These are phyloP conservation scores for Alectura lathami DNA, from an alignment of 2,113 vertebrate genomes.

Conservation along the genomic window DNA sequence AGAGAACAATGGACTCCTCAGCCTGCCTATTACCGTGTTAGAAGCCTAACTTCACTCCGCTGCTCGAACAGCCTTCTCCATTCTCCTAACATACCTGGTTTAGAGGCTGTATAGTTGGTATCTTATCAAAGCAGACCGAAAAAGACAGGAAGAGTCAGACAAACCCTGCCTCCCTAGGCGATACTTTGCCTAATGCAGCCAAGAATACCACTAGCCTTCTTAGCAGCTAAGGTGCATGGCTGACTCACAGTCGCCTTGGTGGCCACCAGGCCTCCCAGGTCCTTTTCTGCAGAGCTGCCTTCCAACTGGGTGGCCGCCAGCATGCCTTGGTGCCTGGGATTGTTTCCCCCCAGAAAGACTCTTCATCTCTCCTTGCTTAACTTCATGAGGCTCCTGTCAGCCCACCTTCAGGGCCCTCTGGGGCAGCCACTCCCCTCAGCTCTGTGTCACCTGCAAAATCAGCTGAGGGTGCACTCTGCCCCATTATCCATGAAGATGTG, in stretches of 20 bases:
- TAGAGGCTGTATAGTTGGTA: background rate
- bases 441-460: background rate
- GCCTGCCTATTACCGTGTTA: background rate
- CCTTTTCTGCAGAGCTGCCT: background rate
- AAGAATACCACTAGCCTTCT: background rate
- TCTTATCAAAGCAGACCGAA: background rate
- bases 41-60: background rate
- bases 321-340: background rate
- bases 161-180: background rate
- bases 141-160: background rate
- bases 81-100: background rate
- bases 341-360: background rate
- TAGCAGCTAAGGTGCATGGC: background rate
- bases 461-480: background rate
- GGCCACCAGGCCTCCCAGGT: background rate
- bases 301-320: background rate
- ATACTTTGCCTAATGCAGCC: background rate
- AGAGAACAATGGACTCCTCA: background rate
- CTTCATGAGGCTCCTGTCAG: background rate
- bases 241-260: background rate
- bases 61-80: background rate
- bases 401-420: background rate
- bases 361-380: background rate
- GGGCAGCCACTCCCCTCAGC: background rate
- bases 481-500: background rate